These are phyloP conservation scores for Dendrocopos noguchii DNA, from an alignment of 2,113 vertebrate species.

Conservation along the genomic window DNA sequence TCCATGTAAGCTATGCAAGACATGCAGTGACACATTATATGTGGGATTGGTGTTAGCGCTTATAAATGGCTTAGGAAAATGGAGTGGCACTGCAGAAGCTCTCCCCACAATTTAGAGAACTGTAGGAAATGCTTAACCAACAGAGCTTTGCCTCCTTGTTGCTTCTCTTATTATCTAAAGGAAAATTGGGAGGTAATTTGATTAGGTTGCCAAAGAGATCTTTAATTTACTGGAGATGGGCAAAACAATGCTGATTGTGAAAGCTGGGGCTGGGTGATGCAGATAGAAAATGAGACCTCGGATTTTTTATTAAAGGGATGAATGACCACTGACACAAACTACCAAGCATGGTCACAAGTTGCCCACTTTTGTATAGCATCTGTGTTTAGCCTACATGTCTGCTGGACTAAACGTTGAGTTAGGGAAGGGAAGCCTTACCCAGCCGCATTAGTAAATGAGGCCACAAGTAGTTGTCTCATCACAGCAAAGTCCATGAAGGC, in stretches of 20 bases:
- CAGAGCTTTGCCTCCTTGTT: background rate
- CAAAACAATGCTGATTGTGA: background rate
- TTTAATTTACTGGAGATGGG: slow-evolving; percentile 31
- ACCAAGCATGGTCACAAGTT: background rate
- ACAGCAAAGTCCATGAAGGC: background rate
- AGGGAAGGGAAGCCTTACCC: background rate
- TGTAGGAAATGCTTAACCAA: background rate
- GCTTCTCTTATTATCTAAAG: slow-evolving; percentile 14
- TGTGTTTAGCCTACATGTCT: rapidly evolving
- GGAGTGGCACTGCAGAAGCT: background rate
- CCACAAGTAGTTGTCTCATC: background rate
- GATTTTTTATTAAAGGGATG: background rate
- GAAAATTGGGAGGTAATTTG: slow-evolving; percentile 23
- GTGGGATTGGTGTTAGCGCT: background rate
- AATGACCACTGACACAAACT: background rate
- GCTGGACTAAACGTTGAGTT: background rate
- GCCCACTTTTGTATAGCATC: background rate
- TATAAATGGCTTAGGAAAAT: background rate
- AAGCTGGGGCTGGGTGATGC: background rate
- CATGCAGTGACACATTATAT: background rate
- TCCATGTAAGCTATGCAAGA: background rate
- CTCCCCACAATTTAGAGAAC: background rate
- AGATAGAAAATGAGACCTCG: background rate
- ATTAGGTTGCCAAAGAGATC: slow-evolving; percentile 53
- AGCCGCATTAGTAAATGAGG: background rate